Evolutionary conservation across 53 echinoderm and acorn worm species (phyloP).

Genomic region (Apostichopus leukothele): DNA sequence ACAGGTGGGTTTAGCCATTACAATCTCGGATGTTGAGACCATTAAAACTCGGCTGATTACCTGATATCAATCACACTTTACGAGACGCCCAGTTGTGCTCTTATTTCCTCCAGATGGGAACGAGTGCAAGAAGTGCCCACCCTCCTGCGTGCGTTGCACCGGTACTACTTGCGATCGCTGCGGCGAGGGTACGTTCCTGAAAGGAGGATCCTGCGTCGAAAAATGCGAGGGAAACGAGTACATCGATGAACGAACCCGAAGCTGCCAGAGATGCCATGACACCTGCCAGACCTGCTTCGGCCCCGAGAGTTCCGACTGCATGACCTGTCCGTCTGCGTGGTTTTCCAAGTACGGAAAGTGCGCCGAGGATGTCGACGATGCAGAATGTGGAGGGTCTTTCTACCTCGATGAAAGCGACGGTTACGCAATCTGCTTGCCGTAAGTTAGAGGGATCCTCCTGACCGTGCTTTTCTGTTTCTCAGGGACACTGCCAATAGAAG

Average conservation of each 20-base stretch:
- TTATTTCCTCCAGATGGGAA: neutral
- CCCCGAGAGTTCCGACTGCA: constrained; percentile 44
- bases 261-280: constrained; percentile 57
- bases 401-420: constrained; percentile 44
- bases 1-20: too few relatives aligned
- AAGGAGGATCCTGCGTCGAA: constrained; percentile 45
- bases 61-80: too few relatives aligned
- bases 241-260: constrained; percentile 24
- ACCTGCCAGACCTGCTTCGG: constrained; percentile 65
- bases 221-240: constrained; percentile 63
- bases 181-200: constrained; percentile 52
- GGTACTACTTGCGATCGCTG: constrained; percentile 54
- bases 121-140: constrained; percentile 57
- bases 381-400: constrained; percentile 52
- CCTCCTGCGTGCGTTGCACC: constrained; percentile 57
- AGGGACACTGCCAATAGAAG: too few relatives aligned
- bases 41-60: too few relatives aligned
- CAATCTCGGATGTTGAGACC: too few relatives aligned
- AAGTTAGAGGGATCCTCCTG: neutral
- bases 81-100: too few relatives aligned
- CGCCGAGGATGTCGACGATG: neutral
- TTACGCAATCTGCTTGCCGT: constrained; percentile 5
- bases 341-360: constrained; percentile 62
- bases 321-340: constrained; percentile 53
- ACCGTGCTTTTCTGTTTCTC: too few relatives aligned